Evolutionary conservation across 2,113 vertebrate genomes (phyloP).

Genomic region (Cyanoderma ruficeps): DNA sequence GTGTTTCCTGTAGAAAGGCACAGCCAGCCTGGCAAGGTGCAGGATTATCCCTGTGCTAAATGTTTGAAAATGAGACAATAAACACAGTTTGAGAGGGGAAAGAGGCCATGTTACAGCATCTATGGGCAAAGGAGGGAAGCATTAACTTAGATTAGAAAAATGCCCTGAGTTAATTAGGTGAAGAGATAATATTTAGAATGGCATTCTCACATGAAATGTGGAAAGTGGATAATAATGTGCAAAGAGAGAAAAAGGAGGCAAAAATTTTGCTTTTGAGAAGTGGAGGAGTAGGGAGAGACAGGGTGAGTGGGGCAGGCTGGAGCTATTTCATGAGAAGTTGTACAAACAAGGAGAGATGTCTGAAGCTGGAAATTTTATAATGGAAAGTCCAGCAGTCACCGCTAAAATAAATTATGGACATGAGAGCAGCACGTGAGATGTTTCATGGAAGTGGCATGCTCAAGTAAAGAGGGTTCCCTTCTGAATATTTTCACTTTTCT

Average conservation of each 20-base stretch:
- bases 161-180: not conserved
- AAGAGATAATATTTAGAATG: not conserved
- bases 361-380: constrained; percentile 12
- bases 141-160: not conserved
- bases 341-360: not conserved
- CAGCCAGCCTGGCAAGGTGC: not conserved
- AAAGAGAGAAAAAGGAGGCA: not conserved
- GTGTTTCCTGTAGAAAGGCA: not conserved
- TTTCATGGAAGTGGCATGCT: constrained; percentile 7
- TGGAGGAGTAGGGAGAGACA: not conserved
- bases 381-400: constrained; percentile 4
- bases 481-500: not conserved
- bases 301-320: not conserved
- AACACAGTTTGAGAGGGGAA: not conserved
- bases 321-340: not conserved
- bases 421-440: not conserved
- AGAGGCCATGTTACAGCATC: not conserved
- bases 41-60: not conserved
- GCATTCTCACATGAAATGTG: not conserved
- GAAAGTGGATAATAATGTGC: not conserved
- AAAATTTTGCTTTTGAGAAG: not conserved
- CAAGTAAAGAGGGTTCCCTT: not conserved
- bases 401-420: not conserved
- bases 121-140: not conserved
- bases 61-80: not conserved